A percentile compares a stretch with the other conserved stretches of the same genome.
Conservation (phyloP, 2,113 vertebrate species). For the Cottus gobio region DNA sequence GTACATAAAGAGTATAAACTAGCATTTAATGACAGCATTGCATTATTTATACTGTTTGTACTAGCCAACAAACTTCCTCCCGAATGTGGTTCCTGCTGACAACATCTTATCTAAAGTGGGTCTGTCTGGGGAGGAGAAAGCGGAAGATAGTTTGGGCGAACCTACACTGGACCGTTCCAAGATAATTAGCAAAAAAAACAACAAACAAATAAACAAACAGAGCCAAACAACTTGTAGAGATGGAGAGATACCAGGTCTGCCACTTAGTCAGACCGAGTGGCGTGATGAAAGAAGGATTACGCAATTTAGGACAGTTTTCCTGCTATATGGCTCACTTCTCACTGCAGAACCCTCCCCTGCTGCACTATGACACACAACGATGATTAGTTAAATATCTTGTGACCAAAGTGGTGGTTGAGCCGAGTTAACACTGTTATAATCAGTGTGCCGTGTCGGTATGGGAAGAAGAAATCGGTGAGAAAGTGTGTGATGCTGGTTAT, state of each 20-base stretch:
- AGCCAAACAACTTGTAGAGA: slow-evolving; percentile 10
- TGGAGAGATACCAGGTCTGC: slow-evolving; percentile 12
- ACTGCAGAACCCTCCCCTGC: neutral
- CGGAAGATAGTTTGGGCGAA: slow-evolving; percentile 48
- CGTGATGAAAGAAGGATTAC: slow-evolving; percentile 43
- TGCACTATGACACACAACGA: slow-evolving; percentile 36
- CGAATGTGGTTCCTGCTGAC: slow-evolving; percentile 71
- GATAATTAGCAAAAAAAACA: slow-evolving; percentile 40
- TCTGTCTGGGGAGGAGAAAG: slow-evolving; percentile 29
- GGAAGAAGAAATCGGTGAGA: neutral
- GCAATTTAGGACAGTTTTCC: slow-evolving; percentile 38
- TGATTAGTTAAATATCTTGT: slow-evolving; percentile 46
- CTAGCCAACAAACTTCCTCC: slow-evolving; percentile 61
- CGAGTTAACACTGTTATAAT: neutral
- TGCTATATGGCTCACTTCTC: slow-evolving; percentile 54
- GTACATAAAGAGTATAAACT: neutral
- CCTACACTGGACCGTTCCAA: slow-evolving; percentile 9
- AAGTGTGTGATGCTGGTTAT: neutral
- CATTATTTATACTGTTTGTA: slow-evolving; percentile 34
- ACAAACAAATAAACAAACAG: slow-evolving; percentile 38
- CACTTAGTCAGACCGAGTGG: slow-evolving; percentile 1
- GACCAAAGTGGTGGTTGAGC: slow-evolving; percentile 32
- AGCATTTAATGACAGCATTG: slow-evolving; percentile 30
- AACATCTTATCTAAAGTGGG: slow-evolving; percentile 72
- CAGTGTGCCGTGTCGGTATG: neutral